Evolutionary conservation across 2,888 invertebrate genomes (phyloP).

Genomic region (Cotesia congregata): DNA sequence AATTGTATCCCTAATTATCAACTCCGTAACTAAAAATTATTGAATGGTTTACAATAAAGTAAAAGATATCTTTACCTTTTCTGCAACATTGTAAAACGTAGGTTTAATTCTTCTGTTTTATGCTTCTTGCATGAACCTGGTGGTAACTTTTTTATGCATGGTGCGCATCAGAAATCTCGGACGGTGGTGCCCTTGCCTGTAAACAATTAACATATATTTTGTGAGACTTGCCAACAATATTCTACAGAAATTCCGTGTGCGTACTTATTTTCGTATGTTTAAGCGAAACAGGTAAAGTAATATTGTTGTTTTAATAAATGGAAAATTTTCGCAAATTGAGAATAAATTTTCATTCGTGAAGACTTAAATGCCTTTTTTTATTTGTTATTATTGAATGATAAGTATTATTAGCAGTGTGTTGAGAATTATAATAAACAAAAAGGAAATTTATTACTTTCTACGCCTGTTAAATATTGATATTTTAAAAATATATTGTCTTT

Average conservation of each 20-base stretch:
- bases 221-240: slow-evolving; percentile 39
- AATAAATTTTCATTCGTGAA: neutral
- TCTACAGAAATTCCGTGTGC: neutral
- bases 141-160: slow-evolving; percentile 17
- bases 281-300: slow-evolving; percentile 3
- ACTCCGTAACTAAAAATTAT: too few relatives aligned
- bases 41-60: neutral
- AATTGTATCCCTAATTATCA: too few relatives aligned
- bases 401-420: too few relatives aligned
- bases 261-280: neutral
- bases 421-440: too few relatives aligned
- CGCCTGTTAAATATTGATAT: too few relatives aligned
- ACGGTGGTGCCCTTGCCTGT: slow-evolving; percentile 24
- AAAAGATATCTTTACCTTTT: neutral
- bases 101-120: slow-evolving; percentile 53
- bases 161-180: slow-evolving; percentile 28
- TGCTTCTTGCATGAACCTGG: slow-evolving; percentile 47
- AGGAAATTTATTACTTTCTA: too few relatives aligned
- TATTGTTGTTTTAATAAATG: neutral
- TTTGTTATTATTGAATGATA: neutral
- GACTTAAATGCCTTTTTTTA: neutral
- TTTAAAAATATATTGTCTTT: neutral
- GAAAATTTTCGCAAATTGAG: neutral
- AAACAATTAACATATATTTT: slow-evolving; percentile 66
- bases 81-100: neutral